Conservation (phyloP, 2,797 vertebrate genomes). For the Halcyon chelicuti region DNA sequence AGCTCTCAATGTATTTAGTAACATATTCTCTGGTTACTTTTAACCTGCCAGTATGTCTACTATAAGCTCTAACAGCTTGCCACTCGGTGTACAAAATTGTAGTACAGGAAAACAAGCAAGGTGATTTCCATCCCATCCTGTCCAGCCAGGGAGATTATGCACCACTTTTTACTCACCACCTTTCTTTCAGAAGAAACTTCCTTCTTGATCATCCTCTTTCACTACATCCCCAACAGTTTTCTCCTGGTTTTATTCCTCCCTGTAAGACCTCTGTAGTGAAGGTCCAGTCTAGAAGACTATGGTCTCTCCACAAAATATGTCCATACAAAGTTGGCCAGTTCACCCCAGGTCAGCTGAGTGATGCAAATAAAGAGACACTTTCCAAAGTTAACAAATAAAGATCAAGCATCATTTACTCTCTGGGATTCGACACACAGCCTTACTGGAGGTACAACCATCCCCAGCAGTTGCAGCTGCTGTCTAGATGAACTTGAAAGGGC, state of each 20-base stretch:
- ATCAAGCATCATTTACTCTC: neutral
- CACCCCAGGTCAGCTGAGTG: neutral
- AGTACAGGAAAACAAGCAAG: neutral
- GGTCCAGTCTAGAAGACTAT: neutral
- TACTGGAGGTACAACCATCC: accelerated
- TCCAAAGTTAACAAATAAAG: neutral
- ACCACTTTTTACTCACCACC: neutral
- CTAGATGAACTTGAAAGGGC: neutral
- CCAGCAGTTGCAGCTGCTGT: neutral
- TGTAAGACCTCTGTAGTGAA: neutral
- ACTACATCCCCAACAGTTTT: neutral
- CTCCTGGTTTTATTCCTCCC: neutral
- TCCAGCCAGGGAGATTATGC: neutral
- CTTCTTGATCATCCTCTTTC: neutral
- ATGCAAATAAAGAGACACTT: neutral
- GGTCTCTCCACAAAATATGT: neutral
- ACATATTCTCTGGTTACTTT: neutral
- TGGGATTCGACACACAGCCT: neutral
- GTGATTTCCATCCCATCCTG: neutral
- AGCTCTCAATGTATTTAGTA: neutral
- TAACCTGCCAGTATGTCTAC: neutral
- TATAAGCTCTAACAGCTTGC: neutral
- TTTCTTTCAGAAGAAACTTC: neutral
- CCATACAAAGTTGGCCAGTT: neutral
- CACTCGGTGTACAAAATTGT: neutral